Evolutionary conservation across 1,140 invertebrate species (phyloP), one percentile per base, ranked within the genome.

Genomic region (Thalassaphorura encarpata): DNA sequence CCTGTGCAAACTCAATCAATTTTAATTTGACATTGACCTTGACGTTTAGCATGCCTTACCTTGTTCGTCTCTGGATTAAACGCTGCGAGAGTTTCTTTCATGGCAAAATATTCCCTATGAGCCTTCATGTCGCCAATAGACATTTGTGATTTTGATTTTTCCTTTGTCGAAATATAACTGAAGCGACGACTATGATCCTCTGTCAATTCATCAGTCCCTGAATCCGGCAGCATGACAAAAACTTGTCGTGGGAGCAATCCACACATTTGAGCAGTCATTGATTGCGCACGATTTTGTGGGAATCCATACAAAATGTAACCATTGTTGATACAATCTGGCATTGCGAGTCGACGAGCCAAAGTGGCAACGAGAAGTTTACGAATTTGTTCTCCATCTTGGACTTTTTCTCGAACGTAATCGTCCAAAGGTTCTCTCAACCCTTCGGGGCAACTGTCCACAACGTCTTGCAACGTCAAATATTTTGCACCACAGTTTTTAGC

Each of bases 301-400:
- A 63, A 63, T 33, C 58, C 61, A 42, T 43, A 56, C 21, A 63
- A 18, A n/a, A 63, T 46, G 41, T 60, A 63, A 0, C 61, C 61
- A 21, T 46, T 26, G n/a, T 54, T 27, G 3, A 54, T 33, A 21
- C 61, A 63, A 39, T 63, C 61, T 6, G 24, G 11, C 24, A 29
- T 36, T 3, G 24, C 33, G n/a, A 63, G 15, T 23, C 61, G 49
- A 19, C 49, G 18, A 15, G 19, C 31, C 11, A 63, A 40, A 2
- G 41, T 51, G 1, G 50, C 61, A 8, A 63, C 40, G 0, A 60
- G 33, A 0, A 57, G 16, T 26, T 57, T 56, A 11, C 57, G 27
- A n/a, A 56, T 11, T 4, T 28, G 15, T 16, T 59, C 50, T 19
- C 28, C 39, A 36, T 11, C 33, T 36, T 36, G 11, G 33, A 36